Conservation (phyloP, 2,888 invertebrate species). For the Galeopsomyia nigrocyanea region DNA sequence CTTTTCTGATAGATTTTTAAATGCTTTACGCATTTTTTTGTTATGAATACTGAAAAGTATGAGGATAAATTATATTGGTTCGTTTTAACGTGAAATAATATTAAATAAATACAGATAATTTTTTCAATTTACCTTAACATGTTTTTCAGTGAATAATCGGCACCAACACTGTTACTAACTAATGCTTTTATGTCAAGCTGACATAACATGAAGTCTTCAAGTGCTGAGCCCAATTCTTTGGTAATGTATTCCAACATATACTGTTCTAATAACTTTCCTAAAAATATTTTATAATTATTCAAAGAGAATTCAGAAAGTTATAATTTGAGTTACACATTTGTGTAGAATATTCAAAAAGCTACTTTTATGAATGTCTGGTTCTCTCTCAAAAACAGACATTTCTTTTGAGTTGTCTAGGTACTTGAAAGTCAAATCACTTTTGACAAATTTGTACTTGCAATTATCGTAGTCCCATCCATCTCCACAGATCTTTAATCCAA, state of each 20-base stretch:
- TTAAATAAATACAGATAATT: not conserved
- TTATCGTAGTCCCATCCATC: constrained; percentile 1
- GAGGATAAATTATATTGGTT: not conserved
- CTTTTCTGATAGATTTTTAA: constrained; percentile 5
- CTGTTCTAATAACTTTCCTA: constrained; percentile 7
- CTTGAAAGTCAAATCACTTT: not conserved
- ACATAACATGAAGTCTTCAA: not conserved
- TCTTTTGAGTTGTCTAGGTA: not conserved
- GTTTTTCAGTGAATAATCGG: not conserved
- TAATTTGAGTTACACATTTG: too few species aligned
- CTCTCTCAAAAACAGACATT: constrained; percentile 3
- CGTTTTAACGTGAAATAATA: not conserved
- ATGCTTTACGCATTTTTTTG: not conserved
- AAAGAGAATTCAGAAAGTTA: not conserved
- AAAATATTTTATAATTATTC: constrained; percentile 2
- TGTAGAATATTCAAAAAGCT: not conserved
- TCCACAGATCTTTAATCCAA: constrained; percentile 12
- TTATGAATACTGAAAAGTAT: constrained; percentile 15
- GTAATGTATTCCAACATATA: not conserved
- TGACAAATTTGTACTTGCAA: constrained; percentile 6
- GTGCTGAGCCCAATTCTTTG: not conserved
- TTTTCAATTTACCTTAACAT: constrained; percentile 7
- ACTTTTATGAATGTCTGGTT: constrained; percentile 11
- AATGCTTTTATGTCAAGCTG: not conserved
- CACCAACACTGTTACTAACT: constrained; percentile 1